phyloP scores from a whole-genome alignment of 2,888 invertebrate species.

The Andrena dorsata region DNA sequence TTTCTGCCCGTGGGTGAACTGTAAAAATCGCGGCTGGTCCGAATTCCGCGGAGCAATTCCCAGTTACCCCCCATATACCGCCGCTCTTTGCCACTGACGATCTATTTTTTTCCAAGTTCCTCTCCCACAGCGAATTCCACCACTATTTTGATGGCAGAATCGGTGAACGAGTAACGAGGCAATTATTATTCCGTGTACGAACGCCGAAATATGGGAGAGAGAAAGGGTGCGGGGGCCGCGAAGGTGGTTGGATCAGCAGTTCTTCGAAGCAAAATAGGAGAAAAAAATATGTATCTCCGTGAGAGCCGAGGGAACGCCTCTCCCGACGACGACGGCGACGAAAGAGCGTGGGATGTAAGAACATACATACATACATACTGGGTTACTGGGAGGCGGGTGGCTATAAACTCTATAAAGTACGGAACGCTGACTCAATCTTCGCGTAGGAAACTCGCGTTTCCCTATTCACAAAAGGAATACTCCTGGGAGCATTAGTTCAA shows the following conservation, averaged over 20 bases:
- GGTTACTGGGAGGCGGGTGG: constrained; percentile 44
- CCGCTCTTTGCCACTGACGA: no score
- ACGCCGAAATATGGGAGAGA: background rate
- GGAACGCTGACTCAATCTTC: constrained; percentile 61
- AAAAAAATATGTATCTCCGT: constrained; percentile 20
- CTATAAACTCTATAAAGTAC: constrained; percentile 59
- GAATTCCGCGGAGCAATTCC: constrained; percentile 3
- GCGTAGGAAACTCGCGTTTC: constrained; percentile 40
- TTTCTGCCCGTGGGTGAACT: background rate
- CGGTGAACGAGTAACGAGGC: background rate
- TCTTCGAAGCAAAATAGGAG: background rate
- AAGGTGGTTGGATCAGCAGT: constrained; percentile 23
- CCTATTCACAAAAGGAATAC: constrained; percentile 48
- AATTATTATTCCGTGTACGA: constrained; percentile 19
- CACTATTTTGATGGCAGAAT: background rate
- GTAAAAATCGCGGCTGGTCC: background rate
- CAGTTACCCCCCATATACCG: background rate
- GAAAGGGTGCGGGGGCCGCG: background rate
- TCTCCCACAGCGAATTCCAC: background rate
- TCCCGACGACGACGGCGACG: constrained; percentile 18
- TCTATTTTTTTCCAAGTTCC: no score
- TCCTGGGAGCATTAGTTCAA: constrained; percentile 40
- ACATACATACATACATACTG: constrained; percentile 27
- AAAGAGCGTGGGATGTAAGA: constrained; percentile 35
- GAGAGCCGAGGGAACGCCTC: constrained; percentile 23